phyloP scores from a whole-genome alignment of 2,888 invertebrate genomes.

The Oxycera nigricornis region DNA sequence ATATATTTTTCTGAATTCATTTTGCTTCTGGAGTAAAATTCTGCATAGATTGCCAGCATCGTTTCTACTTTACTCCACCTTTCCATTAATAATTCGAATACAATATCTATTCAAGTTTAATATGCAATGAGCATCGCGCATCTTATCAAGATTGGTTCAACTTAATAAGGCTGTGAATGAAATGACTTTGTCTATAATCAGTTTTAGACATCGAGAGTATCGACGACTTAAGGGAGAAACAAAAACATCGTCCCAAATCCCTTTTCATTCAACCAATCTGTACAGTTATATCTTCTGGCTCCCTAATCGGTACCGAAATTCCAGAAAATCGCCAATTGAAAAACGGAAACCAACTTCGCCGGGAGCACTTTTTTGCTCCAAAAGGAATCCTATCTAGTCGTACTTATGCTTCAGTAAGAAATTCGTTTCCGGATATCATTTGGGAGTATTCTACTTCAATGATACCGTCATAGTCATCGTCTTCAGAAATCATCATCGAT shows the following conservation, averaged over 20 bases:
- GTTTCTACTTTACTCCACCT: too few relatives aligned
- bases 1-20: too few relatives aligned
- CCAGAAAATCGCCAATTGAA: neutral
- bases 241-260: neutral
- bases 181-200: neutral
- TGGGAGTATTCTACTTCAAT: neutral
- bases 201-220: neutral
- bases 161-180: neutral
- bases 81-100: neutral
- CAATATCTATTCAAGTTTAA: neutral
- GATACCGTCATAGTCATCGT: neutral
- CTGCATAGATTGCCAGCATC: too few relatives aligned
- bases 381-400: neutral
- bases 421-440: conserved; percentile 9
- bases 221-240: neutral
- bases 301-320: neutral
- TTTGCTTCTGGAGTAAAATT: too few relatives aligned
- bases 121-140: neutral
- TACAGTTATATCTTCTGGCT: neutral
- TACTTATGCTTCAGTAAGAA: neutral
- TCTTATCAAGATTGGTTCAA: neutral
- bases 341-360: neutral
- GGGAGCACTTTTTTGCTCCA: neutral
- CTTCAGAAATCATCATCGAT: conserved; percentile 33
- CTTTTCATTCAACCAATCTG: neutral